A percentile compares a stretch with the other conserved stretches of the same genome.
phyloP scores from a whole-genome alignment of 2,113 vertebrate genomes.

The Psittacula cyanocephala region DNA sequence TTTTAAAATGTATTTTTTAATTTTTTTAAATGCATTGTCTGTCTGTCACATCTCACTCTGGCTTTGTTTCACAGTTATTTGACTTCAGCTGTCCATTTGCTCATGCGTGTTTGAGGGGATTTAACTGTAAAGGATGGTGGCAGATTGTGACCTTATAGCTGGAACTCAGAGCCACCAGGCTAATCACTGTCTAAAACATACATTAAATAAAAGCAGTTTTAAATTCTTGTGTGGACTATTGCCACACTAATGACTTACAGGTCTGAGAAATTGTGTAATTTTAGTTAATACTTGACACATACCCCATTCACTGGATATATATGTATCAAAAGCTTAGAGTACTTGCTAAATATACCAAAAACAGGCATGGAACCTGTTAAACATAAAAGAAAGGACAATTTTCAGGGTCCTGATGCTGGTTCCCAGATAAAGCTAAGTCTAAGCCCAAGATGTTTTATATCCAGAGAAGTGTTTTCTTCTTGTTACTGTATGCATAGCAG shows the following conservation, averaged over 20 bases:
- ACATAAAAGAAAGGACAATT: not conserved
- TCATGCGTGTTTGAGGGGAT: not conserved
- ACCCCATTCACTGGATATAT: not conserved
- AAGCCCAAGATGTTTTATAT: not conserved
- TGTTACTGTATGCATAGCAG: not conserved
- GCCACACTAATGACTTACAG: not conserved
- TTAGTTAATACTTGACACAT: not conserved
- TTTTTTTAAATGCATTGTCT: not conserved
- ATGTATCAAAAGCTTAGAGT: not conserved
- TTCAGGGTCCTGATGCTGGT: not conserved
- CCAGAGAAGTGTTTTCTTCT: not conserved
- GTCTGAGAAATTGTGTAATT: not conserved
- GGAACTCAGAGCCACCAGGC: not conserved
- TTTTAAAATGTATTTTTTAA: not conserved
- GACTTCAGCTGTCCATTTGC: not conserved
- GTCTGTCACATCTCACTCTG: not conserved
- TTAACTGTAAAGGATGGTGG: not conserved
- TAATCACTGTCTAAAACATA: not conserved
- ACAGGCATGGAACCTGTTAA: not conserved
- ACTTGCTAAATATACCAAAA: not conserved
- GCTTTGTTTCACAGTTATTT: not conserved
- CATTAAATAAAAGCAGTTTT: not conserved
- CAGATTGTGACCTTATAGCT: not conserved
- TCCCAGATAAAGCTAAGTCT: not conserved
- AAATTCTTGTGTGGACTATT: not conserved